Percentiles rank a stretch among this genome's conserved stretches.
phyloP scores from a whole-genome alignment of 2,797 vertebrate species.

The Eidolon dupreanum region DNA sequence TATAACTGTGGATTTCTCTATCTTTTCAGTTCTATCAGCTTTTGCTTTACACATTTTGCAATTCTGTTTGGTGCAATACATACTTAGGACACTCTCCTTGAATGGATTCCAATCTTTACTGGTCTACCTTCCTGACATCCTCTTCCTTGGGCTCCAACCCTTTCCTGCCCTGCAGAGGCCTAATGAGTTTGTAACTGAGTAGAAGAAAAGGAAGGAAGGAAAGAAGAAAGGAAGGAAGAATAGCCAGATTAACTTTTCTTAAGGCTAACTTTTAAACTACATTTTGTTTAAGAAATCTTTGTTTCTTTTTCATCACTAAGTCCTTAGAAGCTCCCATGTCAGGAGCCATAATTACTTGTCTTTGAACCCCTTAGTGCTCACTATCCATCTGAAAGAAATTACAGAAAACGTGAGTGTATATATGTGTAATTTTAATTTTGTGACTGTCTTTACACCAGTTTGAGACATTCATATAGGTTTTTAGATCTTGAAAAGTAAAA shows the following conservation, averaged over 20 bases:
- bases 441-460: not conserved
- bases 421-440: not conserved
- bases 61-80: not conserved
- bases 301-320: not conserved
- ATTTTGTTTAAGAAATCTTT: not conserved
- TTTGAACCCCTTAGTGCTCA: not conserved
- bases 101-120: not conserved
- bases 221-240: no score
- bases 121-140: not conserved
- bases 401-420: not conserved
- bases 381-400: not conserved
- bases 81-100: not conserved
- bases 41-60: not conserved
- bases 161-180: not conserved
- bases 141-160: not conserved
- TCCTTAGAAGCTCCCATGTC: not conserved
- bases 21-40: not conserved
- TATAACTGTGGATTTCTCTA: not conserved
- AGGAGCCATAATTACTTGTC: not conserved
- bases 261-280: not conserved
- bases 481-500: conserved; percentile 14
- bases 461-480: not conserved
- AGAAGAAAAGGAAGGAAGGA: not conserved
- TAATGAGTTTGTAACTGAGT: not conserved
- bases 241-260: not conserved